Evolutionary conservation across 2,797 vertebrate genomes (phyloP), one percentile per base, ranked within the genome.

Genomic region (Carduelis carduelis): DNA sequence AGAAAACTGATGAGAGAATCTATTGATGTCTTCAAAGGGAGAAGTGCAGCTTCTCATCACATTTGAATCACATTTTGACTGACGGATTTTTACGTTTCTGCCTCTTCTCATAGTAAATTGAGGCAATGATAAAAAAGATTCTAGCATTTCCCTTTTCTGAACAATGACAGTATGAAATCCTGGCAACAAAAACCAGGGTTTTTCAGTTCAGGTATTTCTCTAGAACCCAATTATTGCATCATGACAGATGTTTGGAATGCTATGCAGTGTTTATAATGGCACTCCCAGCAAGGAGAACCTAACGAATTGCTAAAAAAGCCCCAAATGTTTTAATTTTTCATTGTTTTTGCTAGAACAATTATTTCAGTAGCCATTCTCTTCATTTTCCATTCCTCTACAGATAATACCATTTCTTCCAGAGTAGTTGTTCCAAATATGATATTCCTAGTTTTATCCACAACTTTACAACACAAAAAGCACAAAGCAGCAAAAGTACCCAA

Each of bases 151-250:
- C 28, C 49, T 59, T 41, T 90, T 75, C 30, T 70, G 4, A 78
- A 30, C 4, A 43, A 30, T 15, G 30, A 71, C 27, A 37, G 34
- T 39, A 53, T 12, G 10, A 89, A 83, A 72, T 20, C n/a, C 43
- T 60, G 26, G 16, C 34, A 56, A 27, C 28, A 50, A 68, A 64
- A 64, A 2, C 0, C 8, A 59, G 7, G 0, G 1, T 22, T 32
- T 76, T 32, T n/a, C 27, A 23, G 8, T 49, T 47, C 28, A 75
- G 19, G 17, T 47, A 17, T 70, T 79, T 47, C n/a, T 71, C 35
- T 47, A 68, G 41, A 32, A 59, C 7, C 23, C 34, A 78, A 9
- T 21, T 39, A 66, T 1, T 52, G 10, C 32, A 55, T 12, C 14
- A 32, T 20, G 63, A 41, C 34, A 56, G 30, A 19, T 56, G 11